Conservation (phyloP, 2,888 invertebrate genomes). For the Agapetus fuscipes region DNA sequence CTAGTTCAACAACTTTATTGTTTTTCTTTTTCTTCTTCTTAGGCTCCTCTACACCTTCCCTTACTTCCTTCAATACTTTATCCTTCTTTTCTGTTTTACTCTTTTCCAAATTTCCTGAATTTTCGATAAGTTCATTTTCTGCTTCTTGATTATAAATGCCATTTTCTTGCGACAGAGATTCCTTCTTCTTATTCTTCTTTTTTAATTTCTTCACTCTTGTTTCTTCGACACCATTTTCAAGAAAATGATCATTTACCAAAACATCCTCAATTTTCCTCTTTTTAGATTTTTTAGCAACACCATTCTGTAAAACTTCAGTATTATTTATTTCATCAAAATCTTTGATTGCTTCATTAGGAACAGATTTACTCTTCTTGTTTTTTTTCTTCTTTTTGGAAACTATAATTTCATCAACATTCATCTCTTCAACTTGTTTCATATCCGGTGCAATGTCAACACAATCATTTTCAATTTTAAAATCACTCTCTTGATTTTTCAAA, state of each 20-base stretch:
- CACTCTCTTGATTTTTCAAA: too few relatives aligned
- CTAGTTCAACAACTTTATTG: neutral
- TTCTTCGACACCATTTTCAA: too few relatives aligned
- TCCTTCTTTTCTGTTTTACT: neutral
- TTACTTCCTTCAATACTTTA: neutral
- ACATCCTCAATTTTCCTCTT: too few relatives aligned
- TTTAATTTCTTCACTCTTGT: neutral
- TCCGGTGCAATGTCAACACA: too few relatives aligned
- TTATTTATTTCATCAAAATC: too few relatives aligned
- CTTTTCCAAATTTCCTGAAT: neutral
- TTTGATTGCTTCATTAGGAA: neutral
- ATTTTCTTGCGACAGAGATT: neutral
- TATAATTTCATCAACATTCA: slow-evolving; percentile 19
- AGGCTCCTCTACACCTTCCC: neutral
- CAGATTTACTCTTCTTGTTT: slow-evolving; percentile 6
- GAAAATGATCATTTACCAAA: too few relatives aligned
- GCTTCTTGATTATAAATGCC: neutral
- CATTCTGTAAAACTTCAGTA: too few relatives aligned
- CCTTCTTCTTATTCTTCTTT: slow-evolving; percentile 1
- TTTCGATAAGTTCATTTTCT: neutral
- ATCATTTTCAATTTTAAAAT: too few relatives aligned
- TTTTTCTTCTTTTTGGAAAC: neutral
- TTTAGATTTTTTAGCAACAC: too few relatives aligned
- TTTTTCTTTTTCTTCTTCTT: neutral
- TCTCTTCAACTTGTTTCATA: slow-evolving; percentile 12